Percentiles rank a stretch among this genome's conserved stretches.
phyloP scores from a whole-genome alignment of 2,113 vertebrate species.

The Anolis carolinensis region DNA sequence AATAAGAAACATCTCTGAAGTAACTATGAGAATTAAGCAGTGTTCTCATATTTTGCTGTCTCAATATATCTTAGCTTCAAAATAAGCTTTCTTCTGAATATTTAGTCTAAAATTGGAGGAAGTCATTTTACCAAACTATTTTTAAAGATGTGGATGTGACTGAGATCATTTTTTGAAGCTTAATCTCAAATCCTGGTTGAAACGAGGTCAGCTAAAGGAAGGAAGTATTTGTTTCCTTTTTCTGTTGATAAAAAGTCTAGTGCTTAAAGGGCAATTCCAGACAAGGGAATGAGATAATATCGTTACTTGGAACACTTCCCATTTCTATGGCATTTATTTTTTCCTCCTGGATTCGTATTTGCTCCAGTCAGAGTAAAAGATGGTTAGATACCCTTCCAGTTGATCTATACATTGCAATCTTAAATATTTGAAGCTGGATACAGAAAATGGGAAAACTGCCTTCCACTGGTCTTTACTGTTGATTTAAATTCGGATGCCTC shows the following conservation, averaged over 20 bases:
- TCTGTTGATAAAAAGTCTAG: constrained; percentile 63
- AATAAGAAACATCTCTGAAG: constrained; percentile 3
- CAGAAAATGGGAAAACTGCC: background rate
- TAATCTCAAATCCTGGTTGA: constrained; percentile 58
- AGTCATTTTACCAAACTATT: constrained; percentile 37
- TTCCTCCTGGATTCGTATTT: constrained; percentile 36
- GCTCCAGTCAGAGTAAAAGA: constrained; percentile 41
- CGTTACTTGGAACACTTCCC: constrained; percentile 57
- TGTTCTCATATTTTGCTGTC: background rate
- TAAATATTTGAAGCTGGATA: constrained; percentile 26
- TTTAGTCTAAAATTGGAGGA: constrained; percentile 67
- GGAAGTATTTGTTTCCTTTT: constrained; percentile 72
- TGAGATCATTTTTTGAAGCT: constrained; percentile 41
- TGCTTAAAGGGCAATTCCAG: constrained; percentile 66
- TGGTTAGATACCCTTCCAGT: constrained; percentile 32
- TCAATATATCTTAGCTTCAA: constrained; percentile 37
- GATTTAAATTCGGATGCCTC: too few relatives aligned
- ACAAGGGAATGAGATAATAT: constrained; percentile 66
- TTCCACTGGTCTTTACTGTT: too few relatives aligned
- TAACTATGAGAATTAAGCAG: constrained; percentile 33
- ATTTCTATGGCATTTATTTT: constrained; percentile 45
- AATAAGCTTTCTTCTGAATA: constrained; percentile 47
- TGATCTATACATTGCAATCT: constrained; percentile 30
- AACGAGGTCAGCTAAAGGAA: constrained; percentile 59
- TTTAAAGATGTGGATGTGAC: constrained; percentile 29